Evolutionary conservation across 2,113 vertebrate species (phyloP), one percentile per base, ranked within the genome.

Genomic region (Urocynchramus pylzowi): DNA sequence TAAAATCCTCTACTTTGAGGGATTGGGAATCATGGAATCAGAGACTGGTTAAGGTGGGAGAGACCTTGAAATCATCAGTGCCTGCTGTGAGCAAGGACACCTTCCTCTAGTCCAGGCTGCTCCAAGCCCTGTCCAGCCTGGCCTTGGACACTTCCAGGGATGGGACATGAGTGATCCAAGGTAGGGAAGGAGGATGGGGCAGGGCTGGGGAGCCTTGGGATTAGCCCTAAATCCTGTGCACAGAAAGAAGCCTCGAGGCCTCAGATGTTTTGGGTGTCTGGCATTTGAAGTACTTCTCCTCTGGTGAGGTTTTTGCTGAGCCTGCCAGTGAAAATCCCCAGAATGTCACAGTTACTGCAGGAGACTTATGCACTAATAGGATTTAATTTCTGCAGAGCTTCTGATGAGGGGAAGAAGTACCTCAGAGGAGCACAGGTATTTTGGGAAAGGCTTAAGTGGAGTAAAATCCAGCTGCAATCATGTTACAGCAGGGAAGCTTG

Each of bases 301-400:
- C 22, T 12, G 47, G 35, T 7, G 5, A 35, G 4, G 42, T 21
- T 77, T 93, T 17, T 74, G 74, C 73, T 69, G 20, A 39, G 56
- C 47, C 49, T 31, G 57, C 44, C 67, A 39, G 57, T 26, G 14
- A 59, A 54, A 71, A 50, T 54, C 20, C 49, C n/a, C 20, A 2
- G 16, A 20, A 87, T 17, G 6, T 78, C 45, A 35, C 9, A 56
- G 57, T 85, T 90, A 54, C 1, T 74, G 73, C 3, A 1, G 22
- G 74, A 19, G 44, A 50, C 30, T 63, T 49, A 31, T 10, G 70
- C 42, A 44, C 84, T 95, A 91, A 90, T 49, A 85, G 94, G 93
- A 94, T 95, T 94, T 89, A 85, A 82, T 67, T 94, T 87, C 74
- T 91, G 69, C 61, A 73, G 2, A 79, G 69, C 78, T 94, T 60